Percentiles rank a stretch among this genome's conserved stretches.
Conservation (phyloP, 2,113 vertebrate genomes). For the Rhynchopsitta pachyrhyncha region DNA sequence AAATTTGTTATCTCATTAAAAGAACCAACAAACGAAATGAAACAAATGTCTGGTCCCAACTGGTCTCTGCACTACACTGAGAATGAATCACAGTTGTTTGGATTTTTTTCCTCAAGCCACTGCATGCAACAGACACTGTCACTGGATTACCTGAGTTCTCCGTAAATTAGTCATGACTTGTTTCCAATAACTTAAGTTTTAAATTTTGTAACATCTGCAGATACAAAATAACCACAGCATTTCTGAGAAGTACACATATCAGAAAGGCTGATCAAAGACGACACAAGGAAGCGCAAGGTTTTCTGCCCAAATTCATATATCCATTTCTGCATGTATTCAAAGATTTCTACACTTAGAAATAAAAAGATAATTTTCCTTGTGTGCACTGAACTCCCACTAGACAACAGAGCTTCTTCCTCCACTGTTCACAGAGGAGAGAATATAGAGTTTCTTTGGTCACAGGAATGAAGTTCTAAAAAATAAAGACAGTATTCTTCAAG, state of each 20-base stretch:
- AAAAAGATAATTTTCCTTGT: neutral
- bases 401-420: neutral
- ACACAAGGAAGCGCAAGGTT: neutral
- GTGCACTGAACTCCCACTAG: neutral
- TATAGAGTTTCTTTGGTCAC: neutral
- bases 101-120: no score
- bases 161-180: neutral
- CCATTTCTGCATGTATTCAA: neutral
- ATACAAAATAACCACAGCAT: neutral
- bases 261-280: neutral
- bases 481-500: neutral
- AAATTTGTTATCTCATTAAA: neutral
- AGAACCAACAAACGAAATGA: neutral
- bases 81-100: neutral
- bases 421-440: neutral
- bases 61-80: neutral
- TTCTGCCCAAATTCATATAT: neutral
- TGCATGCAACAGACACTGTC: neutral
- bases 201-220: neutral
- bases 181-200: neutral
- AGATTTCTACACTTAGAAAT: neutral
- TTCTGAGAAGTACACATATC: neutral
- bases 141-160: neutral
- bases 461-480: neutral
- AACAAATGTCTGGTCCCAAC: neutral